Conservation (phyloP, 2,113 vertebrate genomes). For the Gyps fulvus region DNA sequence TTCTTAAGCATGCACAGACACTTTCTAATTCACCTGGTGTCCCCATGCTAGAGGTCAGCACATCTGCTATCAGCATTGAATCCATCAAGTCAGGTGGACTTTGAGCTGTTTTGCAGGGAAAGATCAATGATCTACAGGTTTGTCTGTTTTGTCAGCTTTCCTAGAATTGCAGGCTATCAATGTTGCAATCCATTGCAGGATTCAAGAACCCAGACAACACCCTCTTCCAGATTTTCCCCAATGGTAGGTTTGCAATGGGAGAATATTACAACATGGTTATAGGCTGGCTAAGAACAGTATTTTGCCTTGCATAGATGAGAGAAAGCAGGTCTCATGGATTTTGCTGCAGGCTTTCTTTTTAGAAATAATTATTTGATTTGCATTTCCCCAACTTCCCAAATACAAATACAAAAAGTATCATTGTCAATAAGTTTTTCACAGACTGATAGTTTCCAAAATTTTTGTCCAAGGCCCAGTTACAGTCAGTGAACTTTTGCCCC, state of each 20-base stretch:
- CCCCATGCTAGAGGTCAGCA: not conserved
- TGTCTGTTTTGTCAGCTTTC: not conserved
- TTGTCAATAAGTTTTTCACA: not conserved
- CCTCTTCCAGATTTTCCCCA: not conserved
- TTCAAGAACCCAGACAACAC: not conserved
- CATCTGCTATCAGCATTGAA: not conserved
- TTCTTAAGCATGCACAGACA: not conserved
- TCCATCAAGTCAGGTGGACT: not conserved
- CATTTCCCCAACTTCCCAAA: not conserved
- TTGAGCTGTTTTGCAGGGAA: not conserved
- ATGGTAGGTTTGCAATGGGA: not conserved
- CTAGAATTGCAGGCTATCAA: not conserved
- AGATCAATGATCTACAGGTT: not conserved
- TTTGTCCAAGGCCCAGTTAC: not conserved
- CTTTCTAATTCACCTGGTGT: not conserved
- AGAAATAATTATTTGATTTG: not conserved
- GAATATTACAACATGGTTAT: not conserved
- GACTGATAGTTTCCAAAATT: not conserved
- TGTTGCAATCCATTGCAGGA: not conserved
- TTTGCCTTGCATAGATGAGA: not conserved
- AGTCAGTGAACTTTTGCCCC: not conserved
- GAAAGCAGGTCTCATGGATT: not conserved
- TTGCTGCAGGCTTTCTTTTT: not conserved
- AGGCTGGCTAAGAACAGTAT: not conserved
- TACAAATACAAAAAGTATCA: not conserved